Conservation (phyloP, 2,113 vertebrate species). For the Rafetus swinhoei region DNA sequence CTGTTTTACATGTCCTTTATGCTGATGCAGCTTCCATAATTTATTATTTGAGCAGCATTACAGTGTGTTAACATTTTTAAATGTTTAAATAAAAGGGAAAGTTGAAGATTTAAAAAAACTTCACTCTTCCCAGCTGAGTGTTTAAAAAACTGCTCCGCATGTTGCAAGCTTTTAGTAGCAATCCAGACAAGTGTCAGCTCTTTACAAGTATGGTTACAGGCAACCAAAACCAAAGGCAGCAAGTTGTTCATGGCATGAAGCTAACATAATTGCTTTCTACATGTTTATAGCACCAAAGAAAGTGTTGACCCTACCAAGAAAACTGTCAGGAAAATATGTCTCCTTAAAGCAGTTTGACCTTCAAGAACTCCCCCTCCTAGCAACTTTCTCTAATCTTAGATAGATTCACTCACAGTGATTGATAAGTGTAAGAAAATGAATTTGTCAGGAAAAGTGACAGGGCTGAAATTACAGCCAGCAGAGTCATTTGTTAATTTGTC, state of each 20-base stretch:
- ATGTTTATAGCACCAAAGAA: slow-evolving; percentile 57
- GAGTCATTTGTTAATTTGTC: slow-evolving; percentile 34
- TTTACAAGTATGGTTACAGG: slow-evolving; percentile 26
- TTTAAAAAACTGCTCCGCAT: not conserved
- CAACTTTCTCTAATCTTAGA: slow-evolving; percentile 59
- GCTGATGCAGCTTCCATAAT: not conserved
- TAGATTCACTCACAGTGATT: slow-evolving; percentile 62
- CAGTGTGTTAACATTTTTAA: not conserved
- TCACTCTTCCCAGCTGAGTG: not conserved
- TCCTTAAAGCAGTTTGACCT: slow-evolving; percentile 66
- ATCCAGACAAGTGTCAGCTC: not conserved
- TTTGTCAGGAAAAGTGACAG: slow-evolving; percentile 29
- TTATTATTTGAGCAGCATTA: not conserved
- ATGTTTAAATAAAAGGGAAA: not conserved
- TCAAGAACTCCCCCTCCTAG: slow-evolving; percentile 58
- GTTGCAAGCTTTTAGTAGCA: not conserved
- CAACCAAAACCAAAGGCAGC: slow-evolving; percentile 32
- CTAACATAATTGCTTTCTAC: slow-evolving; percentile 74
- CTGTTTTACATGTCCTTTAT: not conserved
- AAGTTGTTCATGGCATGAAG: slow-evolving; percentile 47
- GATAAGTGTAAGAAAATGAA: slow-evolving; percentile 33
- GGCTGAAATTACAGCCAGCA: not conserved
- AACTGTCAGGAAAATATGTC: slow-evolving; percentile 65
- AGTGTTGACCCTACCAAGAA: slow-evolving; percentile 61
- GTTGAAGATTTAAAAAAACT: not conserved